Conservation (phyloP, 2,888 invertebrate species). For the Noctua comes region DNA sequence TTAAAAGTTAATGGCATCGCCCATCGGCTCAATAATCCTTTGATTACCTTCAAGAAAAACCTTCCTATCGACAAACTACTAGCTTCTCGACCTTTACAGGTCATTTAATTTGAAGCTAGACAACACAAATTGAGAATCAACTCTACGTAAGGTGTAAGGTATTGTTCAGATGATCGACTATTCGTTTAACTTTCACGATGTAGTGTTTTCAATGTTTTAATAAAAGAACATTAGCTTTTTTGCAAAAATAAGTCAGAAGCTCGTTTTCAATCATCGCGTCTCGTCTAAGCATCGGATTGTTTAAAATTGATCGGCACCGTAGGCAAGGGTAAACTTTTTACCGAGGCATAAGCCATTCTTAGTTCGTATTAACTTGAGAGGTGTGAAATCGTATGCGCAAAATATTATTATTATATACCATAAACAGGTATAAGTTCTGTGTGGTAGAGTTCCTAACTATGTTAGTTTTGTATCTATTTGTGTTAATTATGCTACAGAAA, state of each 20-base stretch:
- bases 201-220: neutral
- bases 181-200: neutral
- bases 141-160: constrained; percentile 7
- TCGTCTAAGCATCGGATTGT: neutral
- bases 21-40: neutral
- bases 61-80: constrained; percentile 6
- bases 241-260: neutral
- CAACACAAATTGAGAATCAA: constrained; percentile 38
- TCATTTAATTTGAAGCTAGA: constrained; percentile 35
- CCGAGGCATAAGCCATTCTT: neutral
- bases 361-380: neutral
- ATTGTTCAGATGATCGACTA: constrained; percentile 1
- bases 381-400: neutral
- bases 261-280: neutral
- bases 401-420: neutral
- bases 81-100: constrained; percentile 17
- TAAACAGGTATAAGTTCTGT: neutral
- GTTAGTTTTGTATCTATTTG: neutral
- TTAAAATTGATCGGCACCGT: neutral
- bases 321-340: neutral
- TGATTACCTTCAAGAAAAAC: constrained; percentile 16
- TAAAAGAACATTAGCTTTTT: neutral
- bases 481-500: neutral
- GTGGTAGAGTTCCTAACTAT: neutral
- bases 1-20: neutral